These are phyloP conservation scores for Falco peregrinus DNA, from an alignment of 2,797 vertebrate species.

Conservation along the genomic window DNA sequence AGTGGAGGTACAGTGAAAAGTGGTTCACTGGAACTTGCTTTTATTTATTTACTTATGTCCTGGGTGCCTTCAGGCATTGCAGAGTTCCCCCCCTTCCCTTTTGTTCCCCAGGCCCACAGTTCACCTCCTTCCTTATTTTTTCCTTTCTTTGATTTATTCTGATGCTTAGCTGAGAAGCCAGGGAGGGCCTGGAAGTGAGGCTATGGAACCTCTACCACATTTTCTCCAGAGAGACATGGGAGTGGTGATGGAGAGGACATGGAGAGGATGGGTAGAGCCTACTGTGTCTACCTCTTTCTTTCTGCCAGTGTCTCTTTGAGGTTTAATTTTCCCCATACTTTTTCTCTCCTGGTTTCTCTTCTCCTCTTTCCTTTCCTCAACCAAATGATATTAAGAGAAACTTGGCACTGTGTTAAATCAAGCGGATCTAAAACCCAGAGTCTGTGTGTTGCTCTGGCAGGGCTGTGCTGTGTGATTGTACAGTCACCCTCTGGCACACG, in stretches of 20 bases:
- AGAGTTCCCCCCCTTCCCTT: neutral
- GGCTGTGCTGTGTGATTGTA: rapidly evolving
- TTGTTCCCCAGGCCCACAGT: rapidly evolving
- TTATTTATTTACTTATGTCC: rapidly evolving
- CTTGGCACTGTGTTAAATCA: neutral
- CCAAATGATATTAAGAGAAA: neutral
- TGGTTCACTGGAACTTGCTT: neutral
- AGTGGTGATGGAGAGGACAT: neutral
- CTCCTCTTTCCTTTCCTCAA: neutral
- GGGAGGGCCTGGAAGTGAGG: neutral
- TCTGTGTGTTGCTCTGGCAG: neutral
- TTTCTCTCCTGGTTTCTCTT: neutral
- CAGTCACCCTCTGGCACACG: rapidly evolving
- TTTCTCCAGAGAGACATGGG: neutral
- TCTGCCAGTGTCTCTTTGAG: rapidly evolving
- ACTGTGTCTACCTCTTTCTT: neutral
- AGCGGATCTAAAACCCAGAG: neutral
- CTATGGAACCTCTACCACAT: rapidly evolving
- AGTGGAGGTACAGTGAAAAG: rapidly evolving
- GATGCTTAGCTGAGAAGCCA: neutral
- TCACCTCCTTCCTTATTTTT: neutral
- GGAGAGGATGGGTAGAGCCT: neutral
- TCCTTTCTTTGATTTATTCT: neutral
- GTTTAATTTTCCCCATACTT: rapidly evolving
- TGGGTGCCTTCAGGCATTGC: neutral